Base-by-base conservation (phyloP, 2,797 vertebrate genomes). In the Spinus olivaceus region DNA sequence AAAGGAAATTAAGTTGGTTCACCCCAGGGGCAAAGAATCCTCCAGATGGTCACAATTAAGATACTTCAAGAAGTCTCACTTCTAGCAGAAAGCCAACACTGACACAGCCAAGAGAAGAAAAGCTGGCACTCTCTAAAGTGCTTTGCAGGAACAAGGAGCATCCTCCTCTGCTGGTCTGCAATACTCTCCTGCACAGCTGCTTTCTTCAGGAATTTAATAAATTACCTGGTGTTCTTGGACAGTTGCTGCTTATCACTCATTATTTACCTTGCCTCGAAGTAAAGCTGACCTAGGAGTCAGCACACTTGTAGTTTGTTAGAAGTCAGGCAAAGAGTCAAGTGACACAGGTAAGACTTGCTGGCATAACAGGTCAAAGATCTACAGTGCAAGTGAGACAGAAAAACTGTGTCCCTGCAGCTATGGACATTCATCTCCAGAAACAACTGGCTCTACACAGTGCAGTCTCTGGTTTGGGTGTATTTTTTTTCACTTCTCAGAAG, bases 91-190 rank as follows among this genome's bases (percentile, higher is more conserved):
- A 76, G 18, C 8, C 12, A 16, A 10, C 12, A 3, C 9, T 0
- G 0, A 12, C 46, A 21, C 0, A 17, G 30, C 37, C 8, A 8
- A 10, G 12, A 33, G 25, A 16, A 30, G 54, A 41, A 44, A 41
- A 46, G 25, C 60, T 27, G 23, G 33, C 51, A 30, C 37, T 81
- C 19, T 17, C 8, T 2, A 0, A 9, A 57, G 39, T 46, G 24
- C 17, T 27, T 10, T 14, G 23, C 42, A 50, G 42, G 35, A 53
- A 8, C 13, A 22, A 28, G 2, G 3, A 69, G 12, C 23, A 28
- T 39, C n/a, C 60, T 42, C 27, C 65, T 63, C 39, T 17, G 56
- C 27, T 33, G n/a, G 5, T 32, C 33, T 33, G n/a, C 56, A 25
- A 18, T 22, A 17, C 14, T 9, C 56, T 78, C 25, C 72, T 5